Conservation (phyloP, 2,797 vertebrate species). For the Molossus alvarezi region DNA sequence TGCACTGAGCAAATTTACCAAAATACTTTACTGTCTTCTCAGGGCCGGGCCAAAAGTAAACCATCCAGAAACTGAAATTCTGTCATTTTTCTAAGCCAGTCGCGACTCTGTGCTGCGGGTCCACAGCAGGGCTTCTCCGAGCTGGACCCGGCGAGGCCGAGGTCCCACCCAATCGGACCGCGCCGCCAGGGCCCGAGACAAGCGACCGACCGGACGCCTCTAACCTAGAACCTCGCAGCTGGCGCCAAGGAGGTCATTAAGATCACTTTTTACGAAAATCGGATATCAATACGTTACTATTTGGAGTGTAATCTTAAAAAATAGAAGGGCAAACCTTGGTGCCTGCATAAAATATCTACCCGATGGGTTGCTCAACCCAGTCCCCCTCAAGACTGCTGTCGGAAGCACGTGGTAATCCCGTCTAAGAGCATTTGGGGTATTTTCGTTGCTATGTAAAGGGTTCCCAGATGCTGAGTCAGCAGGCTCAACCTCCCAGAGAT, state of each 20-base stretch:
- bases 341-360: not conserved
- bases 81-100: not conserved
- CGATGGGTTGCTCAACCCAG: too few relatives aligned
- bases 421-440: too few relatives aligned
- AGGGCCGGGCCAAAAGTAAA: not conserved
- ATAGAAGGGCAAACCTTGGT: not conserved
- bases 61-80: conserved; percentile 60
- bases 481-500: not conserved
- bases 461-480: not conserved
- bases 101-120: not conserved
- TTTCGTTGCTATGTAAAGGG: not conserved
- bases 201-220: too few relatives aligned
- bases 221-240: not conserved
- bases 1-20: conserved; percentile 22
- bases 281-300: not conserved
- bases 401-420: rapidly evolving
- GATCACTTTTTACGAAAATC: not conserved
- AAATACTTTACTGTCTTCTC: conserved; percentile 49
- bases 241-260: not conserved
- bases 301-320: not conserved
- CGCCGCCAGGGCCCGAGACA: too few relatives aligned
- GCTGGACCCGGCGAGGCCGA: not conserved
- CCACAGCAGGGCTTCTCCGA: not conserved
- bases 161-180: too few relatives aligned
- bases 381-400: not conserved